Base-by-base conservation (phyloP, 2,797 vertebrate genomes). In the Antennarius maculatus region DNA sequence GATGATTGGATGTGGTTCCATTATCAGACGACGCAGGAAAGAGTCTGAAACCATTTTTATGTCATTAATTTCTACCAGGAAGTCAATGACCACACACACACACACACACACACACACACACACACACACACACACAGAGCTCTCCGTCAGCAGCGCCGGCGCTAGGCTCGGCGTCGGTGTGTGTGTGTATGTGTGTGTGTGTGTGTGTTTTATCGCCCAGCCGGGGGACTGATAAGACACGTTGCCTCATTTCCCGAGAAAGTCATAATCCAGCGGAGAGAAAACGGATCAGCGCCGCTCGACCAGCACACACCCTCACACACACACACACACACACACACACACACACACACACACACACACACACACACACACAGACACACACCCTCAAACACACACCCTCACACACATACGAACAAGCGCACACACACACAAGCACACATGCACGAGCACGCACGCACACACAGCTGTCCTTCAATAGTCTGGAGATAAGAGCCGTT, bases 151-250 rank as follows among this genome's bases (percentile, higher is more conserved):
- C 61, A 37, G 57, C 11, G 45, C 57, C 37, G 46, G 47, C 52
- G 46, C 39, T 7, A 60, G 49, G 16, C 63, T 39, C 28, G 28
- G 64, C 59, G 59, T 58, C 41, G 52, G 52, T 53, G 60, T 50
- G 63, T 48, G 43, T 59, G 56, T 60, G 57, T 39, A 15, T 18
- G 39, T 46, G 41, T 50, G 64, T 47, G 74, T 41, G 76, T 79
- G 71, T 78, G 71, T 56, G 57, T 78, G 81, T 77, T 91, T 94
- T 94, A 94, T 93, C 93, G 86, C 83, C 88, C 83, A 92, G 87
- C 91, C 80, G 85, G 85, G 89, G 85, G 84, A 85, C 82, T 39
- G 57, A 94, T 94, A 94, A 94, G 91, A 84, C 91, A 92, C 66
- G 87, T 90, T 81, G 90, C 76, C 57, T 79, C 80, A 85, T 75